A percentile compares a stretch with the other conserved stretches of the same genome.
Evolutionary conservation across 1,140 invertebrate species (phyloP).

Genomic region (Leptopilina clavipes): DNA sequence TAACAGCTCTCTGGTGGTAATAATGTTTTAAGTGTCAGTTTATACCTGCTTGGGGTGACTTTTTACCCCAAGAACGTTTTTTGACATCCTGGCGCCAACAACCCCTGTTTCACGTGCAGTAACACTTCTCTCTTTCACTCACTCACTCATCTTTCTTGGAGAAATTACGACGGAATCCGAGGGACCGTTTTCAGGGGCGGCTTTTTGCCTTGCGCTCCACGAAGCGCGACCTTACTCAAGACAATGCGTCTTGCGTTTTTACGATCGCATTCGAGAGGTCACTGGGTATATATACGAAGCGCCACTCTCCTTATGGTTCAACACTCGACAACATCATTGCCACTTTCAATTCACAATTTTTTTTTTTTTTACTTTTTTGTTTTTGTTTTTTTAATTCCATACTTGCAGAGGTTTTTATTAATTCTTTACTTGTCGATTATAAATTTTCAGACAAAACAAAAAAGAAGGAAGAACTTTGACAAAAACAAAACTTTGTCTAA

Average conservation of each 20-base stretch:
- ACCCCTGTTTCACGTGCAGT: neutral
- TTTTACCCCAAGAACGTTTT: conserved; percentile 6
- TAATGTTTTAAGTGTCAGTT: neutral
- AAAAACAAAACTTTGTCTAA: no score
- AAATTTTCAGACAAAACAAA: no score
- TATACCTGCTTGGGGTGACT: neutral
- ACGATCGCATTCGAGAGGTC: conserved; percentile 19
- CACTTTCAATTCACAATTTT: no score
- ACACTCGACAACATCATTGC: no score
- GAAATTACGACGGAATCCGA: conserved; percentile 31
- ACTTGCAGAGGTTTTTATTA: no score
- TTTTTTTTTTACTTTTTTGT: no score
- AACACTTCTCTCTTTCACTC: neutral
- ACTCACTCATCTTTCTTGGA: conserved; percentile 6
- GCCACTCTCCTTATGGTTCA: neutral
- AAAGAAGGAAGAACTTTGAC: no score
- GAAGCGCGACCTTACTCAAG: conserved; percentile 32
- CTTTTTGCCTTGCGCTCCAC: conserved; percentile 10
- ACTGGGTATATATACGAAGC: neutral
- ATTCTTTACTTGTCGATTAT: no score
- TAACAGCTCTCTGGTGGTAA: no score
- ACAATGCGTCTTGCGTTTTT: conserved; percentile 31
- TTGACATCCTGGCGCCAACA: conserved; percentile 4
- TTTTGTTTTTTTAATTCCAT: no score
- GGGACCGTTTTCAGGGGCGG: conserved; percentile 32